phyloP scores from a whole-genome alignment of 2,888 invertebrate species.

The Polydrusus tereticollis region DNA sequence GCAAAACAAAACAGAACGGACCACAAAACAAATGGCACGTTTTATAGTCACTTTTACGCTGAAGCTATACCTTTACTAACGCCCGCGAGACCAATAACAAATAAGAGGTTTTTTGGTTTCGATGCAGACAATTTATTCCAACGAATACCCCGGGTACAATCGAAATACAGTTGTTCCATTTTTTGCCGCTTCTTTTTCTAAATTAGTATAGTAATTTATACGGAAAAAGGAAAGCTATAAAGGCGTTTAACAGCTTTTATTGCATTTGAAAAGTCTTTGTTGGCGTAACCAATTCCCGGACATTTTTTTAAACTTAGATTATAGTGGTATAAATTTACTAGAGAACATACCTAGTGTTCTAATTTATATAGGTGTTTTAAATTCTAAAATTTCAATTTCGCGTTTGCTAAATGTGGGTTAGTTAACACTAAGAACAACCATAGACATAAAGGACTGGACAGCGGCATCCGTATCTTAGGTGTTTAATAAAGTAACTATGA shows the following conservation, averaged over 20 bases:
- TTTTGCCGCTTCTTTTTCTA: conserved; percentile 7
- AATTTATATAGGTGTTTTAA: too few relatives aligned
- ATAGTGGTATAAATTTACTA: too few relatives aligned
- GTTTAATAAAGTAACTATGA: too few relatives aligned
- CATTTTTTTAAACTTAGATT: too few relatives aligned
- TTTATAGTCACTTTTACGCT: not conserved
- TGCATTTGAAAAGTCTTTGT: not conserved
- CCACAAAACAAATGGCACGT: conserved; percentile 4
- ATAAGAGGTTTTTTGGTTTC: conserved; percentile 26
- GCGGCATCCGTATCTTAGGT: too few relatives aligned
- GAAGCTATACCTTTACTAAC: conserved; percentile 7
- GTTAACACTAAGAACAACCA: too few relatives aligned
- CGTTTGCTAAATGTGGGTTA: too few relatives aligned
- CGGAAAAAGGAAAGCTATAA: not conserved
- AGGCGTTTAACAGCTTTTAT: conserved; percentile 1
- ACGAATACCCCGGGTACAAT: conserved; percentile 11
- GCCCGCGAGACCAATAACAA: conserved; percentile 26
- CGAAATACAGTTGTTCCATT: conserved; percentile 7
- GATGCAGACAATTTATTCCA: conserved; percentile 25
- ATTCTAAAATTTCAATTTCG: too few relatives aligned
- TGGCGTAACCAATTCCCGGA: too few relatives aligned
- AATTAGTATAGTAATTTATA: not conserved
- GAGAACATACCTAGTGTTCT: too few relatives aligned
- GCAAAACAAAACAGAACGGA: conserved; percentile 3
- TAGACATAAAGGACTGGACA: too few relatives aligned